Evolutionary conservation across 2,797 vertebrate genomes (phyloP), one percentile per base, ranked within the genome.

Genomic region (Rhinella marina): DNA sequence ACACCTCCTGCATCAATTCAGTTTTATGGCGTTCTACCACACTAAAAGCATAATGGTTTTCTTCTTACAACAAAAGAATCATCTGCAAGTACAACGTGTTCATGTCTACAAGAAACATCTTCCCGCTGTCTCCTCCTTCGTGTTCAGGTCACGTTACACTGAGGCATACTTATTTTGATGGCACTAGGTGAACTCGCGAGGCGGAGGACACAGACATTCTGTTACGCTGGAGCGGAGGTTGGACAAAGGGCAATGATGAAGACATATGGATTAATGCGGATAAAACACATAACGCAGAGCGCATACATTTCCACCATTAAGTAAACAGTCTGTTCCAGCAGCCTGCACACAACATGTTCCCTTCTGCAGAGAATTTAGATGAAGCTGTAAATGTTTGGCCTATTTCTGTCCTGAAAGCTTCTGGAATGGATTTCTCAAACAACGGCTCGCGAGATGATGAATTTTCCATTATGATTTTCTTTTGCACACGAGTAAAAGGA

Each of bases 381-480:
- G 61, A 80, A 86, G 78, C 85, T 64, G 70, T 75, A 82, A 82
- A 87, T 81, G 80, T 87, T 81, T 82, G 78, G 79, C 86, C 79
- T 82, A 62, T 82, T 75, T 87, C 66, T 82, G 41, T 27, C 16
- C 86, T 64, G 66, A 82, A 76, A 52, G 70, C 86, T 75, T n/a
- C 70, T 82, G 86, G 79, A 87, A 87, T 75, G 70, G 68, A 73
- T 86, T 81, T 72, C 78, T 81, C 77, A 86, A 79, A 86, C 84
- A 86, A 85, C 62, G 62, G 41, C 73, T 66, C 29, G 73, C 6
- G 52, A 87, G 68, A 70, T 25, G 64, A 48, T 82, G 79, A 75
- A 87, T 87, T 87, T 87, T 82, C 86, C 86, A 82, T 82, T 52
- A 81, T 86, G 21, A 21, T 81, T 81, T 82, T n/a, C 41, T 52